Base-by-base conservation (phyloP, 1,140 invertebrate genomes). In the Sminthurides bifidus region DNA sequence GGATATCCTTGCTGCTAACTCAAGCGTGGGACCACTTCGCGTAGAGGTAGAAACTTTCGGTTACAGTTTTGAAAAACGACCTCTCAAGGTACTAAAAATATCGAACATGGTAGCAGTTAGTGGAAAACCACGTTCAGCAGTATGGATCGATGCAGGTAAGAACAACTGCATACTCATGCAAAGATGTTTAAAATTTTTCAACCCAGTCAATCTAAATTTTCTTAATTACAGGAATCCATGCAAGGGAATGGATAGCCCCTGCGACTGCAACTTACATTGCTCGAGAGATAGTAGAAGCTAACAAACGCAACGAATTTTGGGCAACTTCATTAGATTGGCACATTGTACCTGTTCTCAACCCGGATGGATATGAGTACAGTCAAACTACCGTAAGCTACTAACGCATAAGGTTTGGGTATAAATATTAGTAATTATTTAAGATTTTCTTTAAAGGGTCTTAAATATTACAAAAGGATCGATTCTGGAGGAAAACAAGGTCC, bases 401-500 rank as follows among this genome's bases (percentile, higher is more conserved):
- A 43, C 17, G 24, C 6, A 21, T 43, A 43, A 12, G 12, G 33
- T 17, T 37, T 19, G 17, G 41, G 6, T 19, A 23, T 19, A 14
- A 14, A 6, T 6, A 21, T 10, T 10, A 14, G 17, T 19, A 6
- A 23, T 19, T 43, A 19, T 43, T 10, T 15, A 43, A 43, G 17
- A 43, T 43, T 10, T 10, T n/a, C n/a, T n/a, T n/a, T n/a, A n/a
- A n/a, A n/a, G n/a, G n/a, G n/a, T n/a, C n/a, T n/a, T n/a, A 10
- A 43, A 10, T 15, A 23, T 21, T n/a, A 21, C 8, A 27, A 48
- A 23, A 61, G 3, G 52, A 61, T 35, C 27, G 70, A 40, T 72
- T 90, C 2, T 92, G 88, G 87, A 74, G 87, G 19, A 92, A 92
- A 69, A 91, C 73, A 33, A 67, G 75, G 27, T 35, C 38, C n/a